Percentiles rank a stretch among this genome's conserved stretches.
phyloP scores from a whole-genome alignment of 92 coral and sea anemone species.

The Galaxea fascicularis region DNA sequence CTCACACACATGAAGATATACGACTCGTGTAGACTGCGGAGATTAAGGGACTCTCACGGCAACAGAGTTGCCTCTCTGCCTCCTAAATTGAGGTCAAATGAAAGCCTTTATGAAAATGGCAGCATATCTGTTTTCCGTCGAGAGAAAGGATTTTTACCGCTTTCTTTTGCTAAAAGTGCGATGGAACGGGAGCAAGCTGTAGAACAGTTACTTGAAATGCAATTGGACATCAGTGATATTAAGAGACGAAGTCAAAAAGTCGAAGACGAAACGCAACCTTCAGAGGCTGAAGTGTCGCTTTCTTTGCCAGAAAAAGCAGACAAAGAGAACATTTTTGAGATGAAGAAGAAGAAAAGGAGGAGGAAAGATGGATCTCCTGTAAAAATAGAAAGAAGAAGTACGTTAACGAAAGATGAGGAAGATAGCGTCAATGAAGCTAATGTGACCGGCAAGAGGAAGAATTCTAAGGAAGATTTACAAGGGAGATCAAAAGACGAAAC shows the following conservation, averaged over 20 bases:
- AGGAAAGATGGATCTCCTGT: neutral
- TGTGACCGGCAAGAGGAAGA: neutral
- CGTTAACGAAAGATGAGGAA: neutral
- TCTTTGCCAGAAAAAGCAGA: neutral
- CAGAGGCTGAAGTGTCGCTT: neutral
- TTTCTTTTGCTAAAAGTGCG: constrained; percentile 45
- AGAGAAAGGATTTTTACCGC: constrained; percentile 42
- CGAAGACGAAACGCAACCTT: neutral
- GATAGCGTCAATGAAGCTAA: neutral
- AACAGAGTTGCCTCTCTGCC: constrained; percentile 38
- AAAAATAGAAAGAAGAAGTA: neutral
- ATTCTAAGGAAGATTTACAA: neutral
- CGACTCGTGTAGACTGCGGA: constrained; percentile 67
- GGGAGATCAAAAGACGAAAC: neutral
- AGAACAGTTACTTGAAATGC: constrained; percentile 37
- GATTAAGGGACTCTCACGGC: constrained; percentile 88
- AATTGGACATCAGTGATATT: constrained; percentile 32
- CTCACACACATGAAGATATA: constrained; percentile 82
- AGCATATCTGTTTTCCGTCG: constrained; percentile 64
- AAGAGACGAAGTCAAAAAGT: constrained; percentile 15
- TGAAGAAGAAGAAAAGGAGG: constrained; percentile 15
- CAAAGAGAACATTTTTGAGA: constrained; percentile 22
- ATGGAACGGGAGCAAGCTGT: constrained; percentile 7
- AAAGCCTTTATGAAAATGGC: constrained; percentile 73
- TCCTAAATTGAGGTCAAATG: constrained; percentile 23